These are phyloP conservation scores for Salticus scenicus DNA, from an alignment of 2,888 invertebrate species.

Conservation along the genomic window DNA sequence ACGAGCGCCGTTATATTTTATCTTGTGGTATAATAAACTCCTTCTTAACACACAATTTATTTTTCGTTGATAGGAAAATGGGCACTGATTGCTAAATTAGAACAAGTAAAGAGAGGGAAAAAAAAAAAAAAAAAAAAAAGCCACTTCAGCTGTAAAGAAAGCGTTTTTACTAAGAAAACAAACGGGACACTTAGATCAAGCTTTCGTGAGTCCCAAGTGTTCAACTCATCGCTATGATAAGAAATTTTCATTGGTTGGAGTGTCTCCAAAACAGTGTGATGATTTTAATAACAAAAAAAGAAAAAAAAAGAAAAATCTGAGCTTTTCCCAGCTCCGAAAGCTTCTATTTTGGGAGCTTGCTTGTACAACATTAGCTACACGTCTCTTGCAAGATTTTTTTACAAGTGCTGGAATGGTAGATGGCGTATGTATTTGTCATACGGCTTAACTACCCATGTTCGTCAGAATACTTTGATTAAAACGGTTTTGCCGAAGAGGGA, in stretches of 20 bases:
- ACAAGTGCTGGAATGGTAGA: conserved; percentile 9
- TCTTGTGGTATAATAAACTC: background rate
- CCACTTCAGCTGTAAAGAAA: background rate
- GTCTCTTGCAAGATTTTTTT: conserved; percentile 12
- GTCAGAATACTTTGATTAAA: background rate
- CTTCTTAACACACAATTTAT: conserved; percentile 11
- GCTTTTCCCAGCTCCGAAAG: background rate
- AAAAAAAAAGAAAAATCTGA: no score
- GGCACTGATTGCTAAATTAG: conserved; percentile 17
- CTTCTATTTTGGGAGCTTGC: conserved; percentile 19
- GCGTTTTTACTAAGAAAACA: background rate
- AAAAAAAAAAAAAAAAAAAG: background rate
- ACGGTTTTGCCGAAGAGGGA: background rate
- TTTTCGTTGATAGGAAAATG: conserved; percentile 14
- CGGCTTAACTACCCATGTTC: background rate
- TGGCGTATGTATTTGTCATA: background rate
- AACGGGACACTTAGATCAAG: background rate
- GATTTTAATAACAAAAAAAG: conserved; percentile 15
- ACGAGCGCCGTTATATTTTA: background rate
- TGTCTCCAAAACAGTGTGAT: conserved; percentile 3
- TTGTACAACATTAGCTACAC: conserved; percentile 19
- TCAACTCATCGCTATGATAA: conserved; percentile 12
- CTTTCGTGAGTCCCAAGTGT: background rate
- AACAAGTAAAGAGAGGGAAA: background rate
- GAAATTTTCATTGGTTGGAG: conserved; percentile 7